Conservation (phyloP, 2,113 vertebrate genomes). For the Lepus americanus region DNA sequence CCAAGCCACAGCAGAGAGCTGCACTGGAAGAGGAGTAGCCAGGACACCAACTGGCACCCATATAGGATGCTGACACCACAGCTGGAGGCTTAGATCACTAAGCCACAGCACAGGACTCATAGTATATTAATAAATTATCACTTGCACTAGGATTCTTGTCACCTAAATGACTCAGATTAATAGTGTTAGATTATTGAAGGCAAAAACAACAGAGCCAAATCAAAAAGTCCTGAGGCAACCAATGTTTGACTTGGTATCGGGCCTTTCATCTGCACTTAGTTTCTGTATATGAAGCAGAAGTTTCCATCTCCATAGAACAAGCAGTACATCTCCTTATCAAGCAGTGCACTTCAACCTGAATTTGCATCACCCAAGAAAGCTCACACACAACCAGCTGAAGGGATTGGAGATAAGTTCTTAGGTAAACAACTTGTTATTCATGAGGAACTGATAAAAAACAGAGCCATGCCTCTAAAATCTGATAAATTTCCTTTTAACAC, state of each 20-base stretch:
- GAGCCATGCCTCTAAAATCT: neutral
- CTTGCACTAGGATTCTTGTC: neutral
- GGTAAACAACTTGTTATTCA: slow-evolving; percentile 48
- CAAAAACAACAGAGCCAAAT: neutral
- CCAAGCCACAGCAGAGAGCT: no score
- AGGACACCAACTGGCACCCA: no score
- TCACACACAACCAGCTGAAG: neutral
- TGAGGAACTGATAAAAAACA: neutral
- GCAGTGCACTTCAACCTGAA: neutral
- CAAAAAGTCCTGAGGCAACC: neutral
- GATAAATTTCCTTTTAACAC: neutral
- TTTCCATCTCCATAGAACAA: neutral
- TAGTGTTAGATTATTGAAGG: neutral
- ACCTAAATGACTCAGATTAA: slow-evolving; percentile 20
- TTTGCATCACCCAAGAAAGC: slow-evolving; percentile 2
- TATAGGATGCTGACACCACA: no score
- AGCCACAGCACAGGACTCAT: no score
- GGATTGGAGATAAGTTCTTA: neutral
- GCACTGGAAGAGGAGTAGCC: no score
- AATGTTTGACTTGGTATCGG: neutral
- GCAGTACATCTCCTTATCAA: slow-evolving; percentile 9
- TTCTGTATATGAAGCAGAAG: slow-evolving; percentile 18
- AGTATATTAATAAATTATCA: neutral
- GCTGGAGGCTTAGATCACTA: no score
- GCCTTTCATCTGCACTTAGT: neutral